phyloP scores from a whole-genome alignment of 2,888 invertebrate species.

The Lasioglossum zephyrum region DNA sequence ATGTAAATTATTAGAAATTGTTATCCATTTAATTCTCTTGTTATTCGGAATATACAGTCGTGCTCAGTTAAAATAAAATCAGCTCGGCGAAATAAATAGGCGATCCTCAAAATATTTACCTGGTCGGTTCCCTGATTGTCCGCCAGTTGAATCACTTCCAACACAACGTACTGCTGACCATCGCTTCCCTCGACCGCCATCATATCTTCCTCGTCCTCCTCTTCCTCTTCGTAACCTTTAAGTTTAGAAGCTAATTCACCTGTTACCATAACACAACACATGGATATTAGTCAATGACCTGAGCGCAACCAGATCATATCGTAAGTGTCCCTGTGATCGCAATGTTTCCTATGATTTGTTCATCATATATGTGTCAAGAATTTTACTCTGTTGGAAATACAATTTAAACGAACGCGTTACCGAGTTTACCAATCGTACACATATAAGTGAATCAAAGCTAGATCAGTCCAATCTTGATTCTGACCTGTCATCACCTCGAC shows the following conservation, averaged over 20 bases:
- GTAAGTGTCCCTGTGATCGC: conserved; percentile 73
- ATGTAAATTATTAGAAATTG: background rate
- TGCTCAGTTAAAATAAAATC: background rate
- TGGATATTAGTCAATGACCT: conserved; percentile 82
- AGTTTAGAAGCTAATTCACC: conserved; percentile 82
- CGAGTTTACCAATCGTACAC: conserved; percentile 16
- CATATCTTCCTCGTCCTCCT: conserved; percentile 87
- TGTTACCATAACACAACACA: conserved; percentile 75
- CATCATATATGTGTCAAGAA: conserved; percentile 36
- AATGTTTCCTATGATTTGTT: conserved; percentile 16
- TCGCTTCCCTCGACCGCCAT: conserved; percentile 89
- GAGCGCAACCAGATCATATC: conserved; percentile 78
- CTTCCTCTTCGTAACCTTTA: conserved; percentile 83
- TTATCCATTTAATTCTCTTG: background rate
- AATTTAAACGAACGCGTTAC: background rate
- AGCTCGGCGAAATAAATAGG: background rate
- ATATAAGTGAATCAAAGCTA: conserved; percentile 37
- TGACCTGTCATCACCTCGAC: conserved; percentile 84
- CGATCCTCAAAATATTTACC: conserved; percentile 77
- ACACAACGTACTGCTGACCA: conserved; percentile 94
- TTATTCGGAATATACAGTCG: background rate
- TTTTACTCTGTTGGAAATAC: conserved; percentile 9
- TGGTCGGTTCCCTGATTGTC: conserved; percentile 89
- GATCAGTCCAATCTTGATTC: background rate
- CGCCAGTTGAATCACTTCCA: conserved; percentile 93